Conservation (phyloP, 1,140 invertebrate species). For the Diabrotica undecimpunctata region DNA sequence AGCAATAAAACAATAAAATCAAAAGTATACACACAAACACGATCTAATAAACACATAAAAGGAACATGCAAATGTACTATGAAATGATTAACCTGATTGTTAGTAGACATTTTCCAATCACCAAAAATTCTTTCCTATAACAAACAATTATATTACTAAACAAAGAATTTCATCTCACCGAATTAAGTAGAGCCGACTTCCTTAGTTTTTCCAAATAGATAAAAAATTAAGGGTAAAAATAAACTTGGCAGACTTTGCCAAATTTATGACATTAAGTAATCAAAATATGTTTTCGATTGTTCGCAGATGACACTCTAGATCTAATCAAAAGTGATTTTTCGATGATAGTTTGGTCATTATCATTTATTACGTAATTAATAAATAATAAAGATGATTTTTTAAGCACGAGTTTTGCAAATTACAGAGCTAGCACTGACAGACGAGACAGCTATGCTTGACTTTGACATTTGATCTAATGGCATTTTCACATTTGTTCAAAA, state of each 20-base stretch:
- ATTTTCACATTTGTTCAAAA: too few species aligned
- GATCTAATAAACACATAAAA: background rate
- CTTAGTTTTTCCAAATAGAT: background rate
- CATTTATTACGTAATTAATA: background rate
- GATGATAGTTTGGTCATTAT: background rate
- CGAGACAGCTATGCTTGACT: too few species aligned
- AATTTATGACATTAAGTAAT: slow-evolving; percentile 1
- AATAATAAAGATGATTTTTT: background rate
- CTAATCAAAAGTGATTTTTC: background rate
- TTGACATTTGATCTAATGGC: too few species aligned
- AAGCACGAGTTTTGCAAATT: background rate
- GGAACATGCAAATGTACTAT: background rate
- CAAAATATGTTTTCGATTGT: background rate
- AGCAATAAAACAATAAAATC: too few species aligned
- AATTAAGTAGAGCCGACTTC: background rate
- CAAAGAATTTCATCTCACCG: background rate
- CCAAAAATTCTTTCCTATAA: background rate
- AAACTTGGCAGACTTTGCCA: background rate
- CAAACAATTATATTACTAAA: background rate
- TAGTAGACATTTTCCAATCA: slow-evolving; percentile 2
- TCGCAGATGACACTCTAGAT: background rate
- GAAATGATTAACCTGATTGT: background rate
- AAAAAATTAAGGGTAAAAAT: slow-evolving; percentile 1
- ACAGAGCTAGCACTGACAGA: background rate
- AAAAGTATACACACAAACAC: too few species aligned